These are phyloP conservation scores for Odontomyia ornata DNA, from an alignment of 2,888 invertebrate genomes.

Conservation along the genomic window DNA sequence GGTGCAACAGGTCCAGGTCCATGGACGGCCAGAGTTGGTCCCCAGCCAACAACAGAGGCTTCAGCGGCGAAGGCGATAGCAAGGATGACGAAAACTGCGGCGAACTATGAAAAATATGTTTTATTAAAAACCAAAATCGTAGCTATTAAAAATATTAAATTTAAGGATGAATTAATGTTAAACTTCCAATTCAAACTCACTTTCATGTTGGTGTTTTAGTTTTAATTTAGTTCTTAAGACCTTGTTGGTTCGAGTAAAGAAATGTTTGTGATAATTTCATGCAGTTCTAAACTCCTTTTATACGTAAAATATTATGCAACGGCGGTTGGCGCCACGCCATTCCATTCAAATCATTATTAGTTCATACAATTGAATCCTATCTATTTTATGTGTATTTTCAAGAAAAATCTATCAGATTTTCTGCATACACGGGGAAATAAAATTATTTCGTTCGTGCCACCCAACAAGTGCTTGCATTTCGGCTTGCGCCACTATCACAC, in stretches of 20 bases:
- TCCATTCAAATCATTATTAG: too few species aligned
- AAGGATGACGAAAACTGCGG: conserved; percentile 57
- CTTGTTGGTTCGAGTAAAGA: not conserved
- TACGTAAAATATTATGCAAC: conserved; percentile 33
- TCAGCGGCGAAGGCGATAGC: conserved; percentile 52
- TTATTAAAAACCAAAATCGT: too few species aligned
- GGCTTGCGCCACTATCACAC: not conserved
- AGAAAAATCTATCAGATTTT: not conserved
- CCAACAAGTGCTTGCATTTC: not conserved
- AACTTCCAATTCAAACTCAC: conserved; percentile 18
- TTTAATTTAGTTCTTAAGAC: not conserved
- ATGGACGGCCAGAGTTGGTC: conserved; percentile 27
- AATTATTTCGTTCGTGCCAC: not conserved
- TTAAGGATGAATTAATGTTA: not conserved
- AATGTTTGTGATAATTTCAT: conserved; percentile 33
- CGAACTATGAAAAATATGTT: conserved; percentile 53
- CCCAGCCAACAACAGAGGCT: conserved; percentile 52
- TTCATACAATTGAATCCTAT: not conserved
- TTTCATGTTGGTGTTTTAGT: conserved; percentile 24
- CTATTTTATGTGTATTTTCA: not conserved
- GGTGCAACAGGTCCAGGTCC: conserved; percentile 51
- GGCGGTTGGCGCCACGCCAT: too few species aligned
- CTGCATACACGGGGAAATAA: not conserved
- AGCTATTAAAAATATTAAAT: not conserved
- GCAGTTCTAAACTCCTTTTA: conserved; percentile 24